These are phyloP conservation scores for Pseudorectes ferrugineus DNA, from an alignment of 2,113 vertebrate species.

Conservation along the genomic window DNA sequence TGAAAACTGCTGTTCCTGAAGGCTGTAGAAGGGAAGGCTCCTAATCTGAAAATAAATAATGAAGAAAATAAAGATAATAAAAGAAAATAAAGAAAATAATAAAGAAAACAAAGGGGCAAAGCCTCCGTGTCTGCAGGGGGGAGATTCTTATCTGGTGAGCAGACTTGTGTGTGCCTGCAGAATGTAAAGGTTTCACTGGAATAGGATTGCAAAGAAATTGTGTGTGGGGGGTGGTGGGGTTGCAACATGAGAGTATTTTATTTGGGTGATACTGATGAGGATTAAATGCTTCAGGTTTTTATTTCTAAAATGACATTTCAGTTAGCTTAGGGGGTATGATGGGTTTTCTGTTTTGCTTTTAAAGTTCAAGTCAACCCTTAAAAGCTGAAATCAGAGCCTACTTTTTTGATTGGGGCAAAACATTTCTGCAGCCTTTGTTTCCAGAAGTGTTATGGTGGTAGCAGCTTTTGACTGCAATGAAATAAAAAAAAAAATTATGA, in stretches of 20 bases:
- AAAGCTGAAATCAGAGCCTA: not conserved
- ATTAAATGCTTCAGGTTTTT: not conserved
- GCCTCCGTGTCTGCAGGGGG: fast-evolving
- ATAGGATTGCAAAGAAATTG: not conserved
- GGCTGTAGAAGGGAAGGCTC: not conserved
- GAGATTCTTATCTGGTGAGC: not conserved
- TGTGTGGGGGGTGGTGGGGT: fast-evolving
- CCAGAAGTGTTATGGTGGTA: not conserved
- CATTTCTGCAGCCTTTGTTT: not conserved
- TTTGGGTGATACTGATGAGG: not conserved
- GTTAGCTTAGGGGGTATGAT: not conserved
- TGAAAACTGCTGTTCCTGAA: not conserved
- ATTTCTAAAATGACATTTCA: not conserved
- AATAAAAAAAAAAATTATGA: not conserved
- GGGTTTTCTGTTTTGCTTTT: not conserved
- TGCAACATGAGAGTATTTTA: not conserved
- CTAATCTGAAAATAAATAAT: not conserved
- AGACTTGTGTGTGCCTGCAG: not conserved
- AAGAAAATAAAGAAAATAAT: no score
- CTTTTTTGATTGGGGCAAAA: not conserved
- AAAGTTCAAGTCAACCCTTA: not conserved
- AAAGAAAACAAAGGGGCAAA: not conserved
- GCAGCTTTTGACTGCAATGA: not conserved
- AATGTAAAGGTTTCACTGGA: not conserved
- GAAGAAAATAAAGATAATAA: no score